Evolutionary conservation across 2,113 vertebrate genomes (phyloP).

Genomic region (Clarias gariepinus): DNA sequence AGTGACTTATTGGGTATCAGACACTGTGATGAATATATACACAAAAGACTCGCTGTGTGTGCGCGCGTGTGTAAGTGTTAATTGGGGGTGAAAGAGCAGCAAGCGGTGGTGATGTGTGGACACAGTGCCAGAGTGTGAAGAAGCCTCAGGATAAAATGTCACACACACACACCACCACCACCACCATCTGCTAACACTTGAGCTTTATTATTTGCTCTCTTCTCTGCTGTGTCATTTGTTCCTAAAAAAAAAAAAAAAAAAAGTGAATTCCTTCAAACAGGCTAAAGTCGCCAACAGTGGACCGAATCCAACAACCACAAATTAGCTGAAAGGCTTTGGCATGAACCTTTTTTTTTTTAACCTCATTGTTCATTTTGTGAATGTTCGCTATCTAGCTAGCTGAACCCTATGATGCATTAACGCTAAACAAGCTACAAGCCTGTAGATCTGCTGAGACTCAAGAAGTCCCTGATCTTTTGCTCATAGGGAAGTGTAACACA

Average conservation of each 20-base stretch:
- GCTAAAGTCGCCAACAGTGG: background rate
- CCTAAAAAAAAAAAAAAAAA: background rate
- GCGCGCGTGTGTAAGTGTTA: slow-evolving; percentile 62
- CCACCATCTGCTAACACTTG: slow-evolving; percentile 6
- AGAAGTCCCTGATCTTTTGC: background rate
- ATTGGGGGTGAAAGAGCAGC: slow-evolving; percentile 71
- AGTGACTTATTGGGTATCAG: slow-evolving; percentile 61
- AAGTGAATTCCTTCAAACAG: too few relatives aligned
- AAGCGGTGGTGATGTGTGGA: slow-evolving; percentile 66
- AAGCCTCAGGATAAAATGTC: slow-evolving; percentile 56
- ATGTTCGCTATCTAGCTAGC: background rate
- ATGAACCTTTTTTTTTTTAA: background rate
- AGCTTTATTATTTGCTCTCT: slow-evolving; percentile 1
- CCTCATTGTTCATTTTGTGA: background rate
- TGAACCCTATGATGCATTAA: background rate
- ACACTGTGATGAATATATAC: slow-evolving; percentile 54
- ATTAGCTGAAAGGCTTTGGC: background rate
- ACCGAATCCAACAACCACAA: background rate
- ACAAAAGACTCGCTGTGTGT: slow-evolving; percentile 52
- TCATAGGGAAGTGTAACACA: background rate
- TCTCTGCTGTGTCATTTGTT: slow-evolving; percentile 21
- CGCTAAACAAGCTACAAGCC: background rate
- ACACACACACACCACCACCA: slow-evolving; percentile 22
- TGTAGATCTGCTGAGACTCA: background rate
- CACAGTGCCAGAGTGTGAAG: slow-evolving; percentile 57